Percentiles rank a stretch among this genome's conserved stretches.
These are phyloP conservation scores for Pseudoatta argentina DNA, from an alignment of 1,140 invertebrate genomes.

Conservation along the genomic window DNA sequence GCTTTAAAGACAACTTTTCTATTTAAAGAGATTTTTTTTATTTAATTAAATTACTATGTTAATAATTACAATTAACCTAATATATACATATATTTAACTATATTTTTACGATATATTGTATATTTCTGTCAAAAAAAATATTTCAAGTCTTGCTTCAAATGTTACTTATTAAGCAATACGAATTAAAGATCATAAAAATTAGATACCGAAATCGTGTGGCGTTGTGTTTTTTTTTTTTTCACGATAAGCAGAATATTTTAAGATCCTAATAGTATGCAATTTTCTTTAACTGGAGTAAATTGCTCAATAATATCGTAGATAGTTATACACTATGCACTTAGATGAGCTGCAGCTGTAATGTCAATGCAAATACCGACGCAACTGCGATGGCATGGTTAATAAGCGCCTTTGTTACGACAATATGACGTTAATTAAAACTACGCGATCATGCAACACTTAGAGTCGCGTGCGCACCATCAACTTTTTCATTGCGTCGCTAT, in stretches of 20 bases:
- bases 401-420: conserved; percentile 53
- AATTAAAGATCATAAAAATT: not conserved
- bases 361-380: conserved; percentile 40
- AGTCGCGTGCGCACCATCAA: conserved; percentile 25
- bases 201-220: not conserved
- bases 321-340: not conserved
- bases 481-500: conserved; percentile 18
- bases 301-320: not conserved
- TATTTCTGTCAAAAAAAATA: conserved; percentile 1
- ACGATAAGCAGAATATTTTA: not conserved
- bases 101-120: not conserved
- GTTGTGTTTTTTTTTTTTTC: not conserved
- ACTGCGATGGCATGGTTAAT: conserved; percentile 69
- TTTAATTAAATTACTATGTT: conserved; percentile 11
- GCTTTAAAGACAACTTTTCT: not conserved
- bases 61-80: not conserved
- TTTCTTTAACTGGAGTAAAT: conserved; percentile 3
- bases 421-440: conserved; percentile 75
- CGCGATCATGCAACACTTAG: conserved; percentile 67
- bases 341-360: conserved; percentile 20
- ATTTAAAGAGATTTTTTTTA: not conserved
- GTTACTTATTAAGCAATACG: not conserved
- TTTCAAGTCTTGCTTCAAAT: not conserved
- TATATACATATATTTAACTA: not conserved
- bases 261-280: conserved; percentile 1